Evolutionary conservation across 64 coral and sea anemone species (phyloP), one percentile per base, ranked within the genome.

Genomic region (Dendronephthya gigantea): DNA sequence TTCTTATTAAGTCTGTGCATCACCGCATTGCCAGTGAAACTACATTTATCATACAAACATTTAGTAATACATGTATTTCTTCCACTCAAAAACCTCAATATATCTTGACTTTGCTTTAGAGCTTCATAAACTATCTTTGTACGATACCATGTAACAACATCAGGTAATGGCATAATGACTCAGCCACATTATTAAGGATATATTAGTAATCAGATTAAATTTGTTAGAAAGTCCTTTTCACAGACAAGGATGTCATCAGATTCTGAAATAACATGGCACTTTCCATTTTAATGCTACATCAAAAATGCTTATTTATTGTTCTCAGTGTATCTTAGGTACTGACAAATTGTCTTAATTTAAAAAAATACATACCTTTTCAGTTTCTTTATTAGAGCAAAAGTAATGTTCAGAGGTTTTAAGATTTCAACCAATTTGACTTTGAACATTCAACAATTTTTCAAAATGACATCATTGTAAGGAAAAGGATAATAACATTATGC

Each of bases 81-180:
- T 79, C 72, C 72, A 79, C 72, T 79, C 31, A 0, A 79, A 39
- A 79, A 79, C 36, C 17, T 79, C 72, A 79, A 79, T 9, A 36
- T 36, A 15, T 12, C 72, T 79, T 79, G 72, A 79, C 32, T 79
- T 79, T 28, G 17, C 37, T 79, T 39, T 35, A 29, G 32, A 79
- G 72, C 36, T 79, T 79, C 72, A 79, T 79, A 79, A 30, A 79
- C 72, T 79, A 36, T 36, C 15, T 79, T 34, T 62, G 55, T 27
- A 62, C 55, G 25, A 62, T 62, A 62, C 25, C 16, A 27, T 62
- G 55, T 62, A n/a, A n/a, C 17, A 62, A 62, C 55, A 62, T 9
- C 55, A n/a, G 25, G 55, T 62, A 62, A 62, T 62, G 55, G 25
- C 25, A n/a, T 22, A n/a, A 6, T n/a, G 25, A 22, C 55, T 9